Percentiles rank a stretch among this genome's conserved stretches.
Conservation (phyloP, 1,140 invertebrate species). For the Phthorimaea operculella region DNA sequence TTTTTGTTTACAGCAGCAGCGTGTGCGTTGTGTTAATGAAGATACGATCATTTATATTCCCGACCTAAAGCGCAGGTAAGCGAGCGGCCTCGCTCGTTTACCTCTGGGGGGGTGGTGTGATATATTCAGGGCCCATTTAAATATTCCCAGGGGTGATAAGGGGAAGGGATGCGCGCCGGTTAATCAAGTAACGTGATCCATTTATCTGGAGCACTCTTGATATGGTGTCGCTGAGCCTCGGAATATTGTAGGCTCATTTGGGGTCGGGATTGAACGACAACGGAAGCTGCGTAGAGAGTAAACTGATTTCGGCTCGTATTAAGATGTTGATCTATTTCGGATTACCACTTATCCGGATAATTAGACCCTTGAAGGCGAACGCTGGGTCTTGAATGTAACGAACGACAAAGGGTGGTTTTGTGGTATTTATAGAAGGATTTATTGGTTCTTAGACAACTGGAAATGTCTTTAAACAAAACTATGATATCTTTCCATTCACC, state of each 20-base stretch:
- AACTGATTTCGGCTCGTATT: constrained; percentile 2
- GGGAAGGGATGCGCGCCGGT: constrained; percentile 56
- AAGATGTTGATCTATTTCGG: constrained; percentile 7
- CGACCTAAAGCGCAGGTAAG: constrained; percentile 52
- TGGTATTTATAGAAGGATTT: too few relatives aligned
- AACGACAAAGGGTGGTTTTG: too few relatives aligned
- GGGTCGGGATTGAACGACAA: constrained; percentile 34
- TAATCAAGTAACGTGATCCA: constrained; percentile 67
- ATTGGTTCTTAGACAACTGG: too few relatives aligned
- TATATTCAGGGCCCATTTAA: constrained; percentile 62
- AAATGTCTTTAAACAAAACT: too few relatives aligned
- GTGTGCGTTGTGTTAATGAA: constrained; percentile 39
- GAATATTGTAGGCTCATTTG: constrained; percentile 55
- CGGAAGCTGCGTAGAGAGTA: constrained; percentile 15
- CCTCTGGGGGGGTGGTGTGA: constrained; percentile 50
- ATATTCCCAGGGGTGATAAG: constrained; percentile 63
- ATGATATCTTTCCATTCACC: too few relatives aligned
- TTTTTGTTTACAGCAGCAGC: constrained; percentile 10
- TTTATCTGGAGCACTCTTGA: constrained; percentile 64
- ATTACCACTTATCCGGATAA: constrained; percentile 3
- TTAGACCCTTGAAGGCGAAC: too few relatives aligned
- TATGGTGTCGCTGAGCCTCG: constrained; percentile 53
- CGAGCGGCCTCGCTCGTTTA: constrained; percentile 39
- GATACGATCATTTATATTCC: constrained; percentile 49
- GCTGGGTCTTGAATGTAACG: too few relatives aligned